Conservation (phyloP, 2,113 vertebrate species). For the Sinocyclocheilus rhinocerous region DNA sequence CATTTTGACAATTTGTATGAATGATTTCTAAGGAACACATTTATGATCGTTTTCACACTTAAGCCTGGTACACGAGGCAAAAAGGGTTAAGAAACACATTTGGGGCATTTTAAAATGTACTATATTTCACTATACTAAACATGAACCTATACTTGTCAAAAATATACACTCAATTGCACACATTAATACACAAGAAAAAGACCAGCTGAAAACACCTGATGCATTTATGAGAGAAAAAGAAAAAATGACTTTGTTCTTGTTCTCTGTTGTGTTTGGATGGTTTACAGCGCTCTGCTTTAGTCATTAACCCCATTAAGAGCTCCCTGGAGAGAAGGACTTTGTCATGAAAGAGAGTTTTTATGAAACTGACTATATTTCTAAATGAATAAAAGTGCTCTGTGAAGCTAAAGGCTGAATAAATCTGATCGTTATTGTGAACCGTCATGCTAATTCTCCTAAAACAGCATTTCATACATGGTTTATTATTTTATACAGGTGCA, state of each 20-base stretch:
- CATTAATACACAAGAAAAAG: neutral
- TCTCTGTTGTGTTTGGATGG: conserved; percentile 83
- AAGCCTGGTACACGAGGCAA: neutral
- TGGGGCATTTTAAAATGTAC: neutral
- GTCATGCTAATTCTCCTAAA: conserved; percentile 37
- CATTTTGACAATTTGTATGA: no score
- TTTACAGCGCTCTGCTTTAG: conserved; percentile 87
- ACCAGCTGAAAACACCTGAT: no score
- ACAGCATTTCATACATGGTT: conserved; percentile 2
- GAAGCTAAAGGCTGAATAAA: conserved; percentile 18
- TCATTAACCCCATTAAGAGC: conserved; percentile 90
- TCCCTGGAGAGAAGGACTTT: conserved; percentile 78
- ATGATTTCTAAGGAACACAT: neutral
- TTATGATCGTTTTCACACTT: neutral
- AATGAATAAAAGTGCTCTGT: conserved; percentile 84
- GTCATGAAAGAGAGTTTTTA: conserved; percentile 74
- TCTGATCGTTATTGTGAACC: conserved; percentile 41
- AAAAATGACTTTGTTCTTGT: conserved; percentile 52
- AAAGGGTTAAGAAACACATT: neutral
- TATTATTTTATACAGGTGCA: neutral
- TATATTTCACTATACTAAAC: neutral
- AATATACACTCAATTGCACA: neutral
- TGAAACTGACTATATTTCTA: conserved; percentile 74
- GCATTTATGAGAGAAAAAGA: neutral
- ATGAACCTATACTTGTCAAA: neutral